Percentiles rank a stretch among this genome's conserved stretches.
Evolutionary conservation across 2,888 invertebrate genomes (phyloP).

Genomic region (Melanostoma scalare): DNA sequence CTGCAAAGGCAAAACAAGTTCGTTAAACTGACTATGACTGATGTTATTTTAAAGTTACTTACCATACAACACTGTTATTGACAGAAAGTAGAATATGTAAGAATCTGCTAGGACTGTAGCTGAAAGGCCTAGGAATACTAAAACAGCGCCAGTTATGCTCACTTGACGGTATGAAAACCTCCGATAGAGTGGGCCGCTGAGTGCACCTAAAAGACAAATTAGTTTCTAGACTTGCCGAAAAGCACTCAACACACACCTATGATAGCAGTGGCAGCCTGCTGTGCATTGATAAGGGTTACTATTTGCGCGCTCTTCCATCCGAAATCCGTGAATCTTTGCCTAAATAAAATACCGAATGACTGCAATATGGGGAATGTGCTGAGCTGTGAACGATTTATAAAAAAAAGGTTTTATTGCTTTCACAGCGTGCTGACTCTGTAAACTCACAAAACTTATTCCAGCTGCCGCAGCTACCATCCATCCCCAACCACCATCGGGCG

Average conservation of each 20-base stretch:
- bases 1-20: slow-evolving; percentile 80
- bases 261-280: slow-evolving; percentile 80
- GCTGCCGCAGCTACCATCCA: slow-evolving; percentile 89
- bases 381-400: background rate
- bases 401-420: background rate
- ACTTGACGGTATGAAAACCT: slow-evolving; percentile 12
- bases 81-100: slow-evolving; percentile 85
- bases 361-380: slow-evolving; percentile 5
- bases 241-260: slow-evolving; percentile 85
- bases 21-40: background rate
- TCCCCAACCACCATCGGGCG: slow-evolving; percentile 89
- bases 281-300: slow-evolving; percentile 19
- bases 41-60: background rate
- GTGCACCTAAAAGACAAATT: slow-evolving; percentile 1
- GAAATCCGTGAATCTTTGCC: slow-evolving; percentile 4
- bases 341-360: slow-evolving; percentile 17
- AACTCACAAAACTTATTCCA: slow-evolving; percentile 88
- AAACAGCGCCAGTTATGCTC: slow-evolving; percentile 3
- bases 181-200: background rate
- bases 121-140: slow-evolving; percentile 79
- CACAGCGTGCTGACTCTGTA: background rate
- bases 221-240: slow-evolving; percentile 72
- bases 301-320: slow-evolving; percentile 29
- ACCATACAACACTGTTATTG: slow-evolving; percentile 82
- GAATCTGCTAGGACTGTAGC: slow-evolving; percentile 85